phyloP scores from a whole-genome alignment of 2,113 vertebrate species.

The Paraplagusia blochii region DNA sequence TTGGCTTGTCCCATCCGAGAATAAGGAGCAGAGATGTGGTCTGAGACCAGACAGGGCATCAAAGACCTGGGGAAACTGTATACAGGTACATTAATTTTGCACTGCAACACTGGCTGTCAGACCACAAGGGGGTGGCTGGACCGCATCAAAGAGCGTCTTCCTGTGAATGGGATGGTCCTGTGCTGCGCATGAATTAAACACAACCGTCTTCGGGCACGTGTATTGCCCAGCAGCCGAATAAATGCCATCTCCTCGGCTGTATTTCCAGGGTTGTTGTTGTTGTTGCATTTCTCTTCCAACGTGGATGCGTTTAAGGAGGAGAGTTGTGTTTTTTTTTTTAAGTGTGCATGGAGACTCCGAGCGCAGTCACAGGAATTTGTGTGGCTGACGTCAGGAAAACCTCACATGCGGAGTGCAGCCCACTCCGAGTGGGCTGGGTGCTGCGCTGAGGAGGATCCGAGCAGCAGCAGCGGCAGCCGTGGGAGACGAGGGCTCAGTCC shows the following conservation, averaged over 20 bases:
- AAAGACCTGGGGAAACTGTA: slow-evolving; percentile 2
- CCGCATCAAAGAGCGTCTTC: slow-evolving; percentile 38
- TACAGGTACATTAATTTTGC: slow-evolving; percentile 20
- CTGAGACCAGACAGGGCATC: slow-evolving; percentile 6
- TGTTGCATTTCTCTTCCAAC: background rate
- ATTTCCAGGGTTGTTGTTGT: background rate
- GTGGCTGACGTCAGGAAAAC: slow-evolving; percentile 64
- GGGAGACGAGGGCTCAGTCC: slow-evolving; percentile 54
- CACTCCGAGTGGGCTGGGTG: slow-evolving; percentile 47
- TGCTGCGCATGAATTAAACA: slow-evolving; percentile 17
- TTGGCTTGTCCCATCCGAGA: slow-evolving; percentile 23
- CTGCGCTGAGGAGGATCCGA: slow-evolving; percentile 33
- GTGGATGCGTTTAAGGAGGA: background rate
- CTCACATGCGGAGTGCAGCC: slow-evolving; percentile 47
- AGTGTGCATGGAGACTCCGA: slow-evolving; percentile 31
- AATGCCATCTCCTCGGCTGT: background rate
- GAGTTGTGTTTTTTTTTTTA: background rate
- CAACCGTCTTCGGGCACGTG: background rate
- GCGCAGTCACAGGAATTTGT: slow-evolving; percentile 51
- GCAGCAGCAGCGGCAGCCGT: slow-evolving; percentile 47
- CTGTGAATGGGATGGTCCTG: slow-evolving; percentile 14
- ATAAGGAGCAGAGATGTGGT: slow-evolving; percentile 2
- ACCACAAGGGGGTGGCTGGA: slow-evolving; percentile 58
- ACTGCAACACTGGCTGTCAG: slow-evolving; percentile 15
- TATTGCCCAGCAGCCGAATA: background rate